These are phyloP conservation scores for Hippotragus niger DNA, from an alignment of 2,113 vertebrate species.

Conservation along the genomic window DNA sequence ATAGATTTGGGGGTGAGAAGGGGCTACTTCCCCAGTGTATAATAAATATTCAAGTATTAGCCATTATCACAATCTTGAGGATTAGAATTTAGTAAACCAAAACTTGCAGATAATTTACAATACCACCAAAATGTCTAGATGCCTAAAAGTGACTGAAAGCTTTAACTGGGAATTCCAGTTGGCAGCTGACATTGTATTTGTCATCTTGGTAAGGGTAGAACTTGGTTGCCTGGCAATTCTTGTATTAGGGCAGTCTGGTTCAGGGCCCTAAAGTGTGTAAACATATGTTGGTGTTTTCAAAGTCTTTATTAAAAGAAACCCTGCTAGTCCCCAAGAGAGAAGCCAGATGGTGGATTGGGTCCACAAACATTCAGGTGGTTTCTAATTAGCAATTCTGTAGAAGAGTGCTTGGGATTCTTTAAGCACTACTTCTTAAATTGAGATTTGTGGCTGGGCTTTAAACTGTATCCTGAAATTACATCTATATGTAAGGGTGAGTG, in stretches of 20 bases:
- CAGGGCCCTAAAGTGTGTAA: background rate
- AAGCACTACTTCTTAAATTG: background rate
- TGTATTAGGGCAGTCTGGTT: background rate
- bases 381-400: background rate
- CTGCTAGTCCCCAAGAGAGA: background rate
- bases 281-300: background rate
- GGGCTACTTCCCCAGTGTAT: background rate
- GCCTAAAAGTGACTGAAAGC: background rate
- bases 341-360: background rate
- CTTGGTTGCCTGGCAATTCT: background rate
- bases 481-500: background rate
- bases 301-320: background rate
- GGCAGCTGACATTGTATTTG: background rate
- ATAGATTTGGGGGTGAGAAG: rapidly evolving
- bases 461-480: background rate
- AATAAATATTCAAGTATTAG: background rate
- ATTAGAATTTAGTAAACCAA: background rate
- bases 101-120: background rate
- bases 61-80: background rate
- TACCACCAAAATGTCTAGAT: background rate
- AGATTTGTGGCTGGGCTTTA: background rate
- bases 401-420: background rate
- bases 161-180: background rate
- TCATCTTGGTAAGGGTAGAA: background rate
- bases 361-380: background rate